Conservation (phyloP, 2,113 vertebrate species). For the Seriola quinqueradiata region DNA sequence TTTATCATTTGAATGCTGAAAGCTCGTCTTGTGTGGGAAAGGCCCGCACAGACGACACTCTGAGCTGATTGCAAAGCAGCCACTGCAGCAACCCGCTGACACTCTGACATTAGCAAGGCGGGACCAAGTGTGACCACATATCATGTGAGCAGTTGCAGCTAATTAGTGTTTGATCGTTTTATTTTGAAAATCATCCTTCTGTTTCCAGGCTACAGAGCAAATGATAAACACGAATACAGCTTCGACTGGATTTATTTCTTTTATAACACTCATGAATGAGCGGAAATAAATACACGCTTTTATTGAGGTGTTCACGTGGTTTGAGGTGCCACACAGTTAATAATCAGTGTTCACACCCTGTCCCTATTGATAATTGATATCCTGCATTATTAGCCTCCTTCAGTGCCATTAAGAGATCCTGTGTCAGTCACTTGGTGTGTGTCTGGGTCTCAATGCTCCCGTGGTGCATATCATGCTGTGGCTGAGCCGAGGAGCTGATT, state of each 20-base stretch:
- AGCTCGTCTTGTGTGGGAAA: conserved; percentile 41
- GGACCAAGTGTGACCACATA: conserved; percentile 3
- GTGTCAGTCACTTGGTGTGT: conserved; percentile 10
- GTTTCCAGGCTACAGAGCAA: not conserved
- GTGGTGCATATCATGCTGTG: conserved; percentile 47
- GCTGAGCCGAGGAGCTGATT: conserved; percentile 72
- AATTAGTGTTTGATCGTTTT: conserved; percentile 46
- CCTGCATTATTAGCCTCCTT: conserved; percentile 63
- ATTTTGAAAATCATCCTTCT: conserved; percentile 17
- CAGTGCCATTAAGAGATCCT: conserved; percentile 57
- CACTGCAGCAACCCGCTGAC: conserved; percentile 35
- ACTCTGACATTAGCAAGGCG: conserved; percentile 10
- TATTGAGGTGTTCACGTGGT: conserved; percentile 25
- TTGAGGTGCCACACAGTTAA: conserved; percentile 47
- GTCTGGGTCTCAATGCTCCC: conserved; percentile 48
- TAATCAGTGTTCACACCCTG: conserved; percentile 34
- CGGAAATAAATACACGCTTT: conserved; percentile 34
- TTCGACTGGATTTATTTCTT: conserved; percentile 9
- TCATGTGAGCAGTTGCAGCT: conserved; percentile 14
- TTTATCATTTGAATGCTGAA: conserved; percentile 52
- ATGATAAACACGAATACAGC: conserved; percentile 22
- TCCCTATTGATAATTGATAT: conserved; percentile 66
- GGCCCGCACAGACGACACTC: conserved; percentile 8
- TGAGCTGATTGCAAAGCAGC: conserved; percentile 56
- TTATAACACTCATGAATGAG: not conserved